Evolutionary conservation across 1,140 invertebrate genomes (phyloP), one percentile per base, ranked within the genome.

Genomic region (Chironomus striatipennis): DNA sequence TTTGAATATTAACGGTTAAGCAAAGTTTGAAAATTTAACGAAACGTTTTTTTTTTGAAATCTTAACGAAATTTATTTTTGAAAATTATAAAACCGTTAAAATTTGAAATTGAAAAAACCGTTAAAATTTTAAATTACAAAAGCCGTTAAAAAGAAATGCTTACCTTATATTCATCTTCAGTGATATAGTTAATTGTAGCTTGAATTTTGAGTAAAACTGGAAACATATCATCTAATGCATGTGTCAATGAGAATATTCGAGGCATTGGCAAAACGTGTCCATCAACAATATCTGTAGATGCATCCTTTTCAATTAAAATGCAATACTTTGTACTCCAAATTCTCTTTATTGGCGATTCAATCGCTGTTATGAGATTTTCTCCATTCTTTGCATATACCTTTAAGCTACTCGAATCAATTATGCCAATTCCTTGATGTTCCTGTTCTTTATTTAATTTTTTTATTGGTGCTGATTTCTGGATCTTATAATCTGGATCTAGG

Each of bases 191-290:
- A 0, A 79, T 78, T 0, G 75, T 21, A 77, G 77, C n/a, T 74
- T 78, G 87, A 0, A 82, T 75, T 79, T 91, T 92, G 47, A 91
- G 87, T 7, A 95, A 84, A 42, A 96, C 87, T 5, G 94, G 94
- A 74, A 90, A 89, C 42, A 96, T 90, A 84, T 97, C 95, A 84
- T 96, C 92, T 42, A 97, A 83, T 1, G 94, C 94, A 86, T 97
- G 93, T 20, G 90, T 86, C 77, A 97, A 83, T 42, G 93, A 94
- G 83, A 93, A 97, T 67, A 93, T 84, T 1, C 88, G 88, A 0
- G 91, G 90, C 77, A 90, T 80, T 2, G 77, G 76, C 70, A 83
- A 81, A 20, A 79, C 77, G 34, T 80, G 67, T 75, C 80, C 77
- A 72, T 83, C 78, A 2, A 81, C 75, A 0, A 80, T 77, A 72